These are phyloP conservation scores for Pyrrhosoma nymphula DNA, from an alignment of 2,888 invertebrate genomes.

Conservation along the genomic window DNA sequence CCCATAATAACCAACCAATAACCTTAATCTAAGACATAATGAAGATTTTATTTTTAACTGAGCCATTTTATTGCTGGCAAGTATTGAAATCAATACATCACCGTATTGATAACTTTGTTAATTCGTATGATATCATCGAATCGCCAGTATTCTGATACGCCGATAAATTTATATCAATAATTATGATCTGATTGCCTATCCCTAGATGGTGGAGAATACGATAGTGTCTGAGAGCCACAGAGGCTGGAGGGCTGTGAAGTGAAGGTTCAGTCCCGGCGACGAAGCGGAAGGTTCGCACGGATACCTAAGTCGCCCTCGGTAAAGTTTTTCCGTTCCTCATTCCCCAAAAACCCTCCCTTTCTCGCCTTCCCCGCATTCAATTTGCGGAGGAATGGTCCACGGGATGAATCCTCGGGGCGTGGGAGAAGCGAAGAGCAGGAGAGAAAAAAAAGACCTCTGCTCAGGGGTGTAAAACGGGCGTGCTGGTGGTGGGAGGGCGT, in stretches of 20 bases:
- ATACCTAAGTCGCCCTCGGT: not conserved
- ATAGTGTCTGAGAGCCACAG: not conserved
- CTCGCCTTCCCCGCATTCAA: conserved; percentile 21
- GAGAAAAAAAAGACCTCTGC: not conserved
- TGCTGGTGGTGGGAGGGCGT: not conserved
- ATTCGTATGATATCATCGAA: too few relatives aligned
- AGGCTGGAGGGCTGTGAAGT: not conserved
- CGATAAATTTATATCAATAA: too few relatives aligned
- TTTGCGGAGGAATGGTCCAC: conserved; percentile 39
- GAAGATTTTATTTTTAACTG: too few relatives aligned
- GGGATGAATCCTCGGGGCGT: conserved; percentile 28
- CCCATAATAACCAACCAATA: too few relatives aligned
- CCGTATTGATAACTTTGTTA: too few relatives aligned
- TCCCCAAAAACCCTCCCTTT: not conserved
- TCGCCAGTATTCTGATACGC: too few relatives aligned
- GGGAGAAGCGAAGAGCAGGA: not conserved
- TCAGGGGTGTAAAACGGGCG: not conserved
- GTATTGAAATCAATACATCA: too few relatives aligned
- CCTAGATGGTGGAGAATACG: not conserved
- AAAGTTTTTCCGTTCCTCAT: not conserved
- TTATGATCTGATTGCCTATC: too few relatives aligned
- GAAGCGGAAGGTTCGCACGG: not conserved
- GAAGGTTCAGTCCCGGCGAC: not conserved
- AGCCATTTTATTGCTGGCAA: too few relatives aligned
- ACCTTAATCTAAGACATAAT: too few relatives aligned